phyloP scores from a whole-genome alignment of 2,888 invertebrate species.

The Carterocephalus palaemon region DNA sequence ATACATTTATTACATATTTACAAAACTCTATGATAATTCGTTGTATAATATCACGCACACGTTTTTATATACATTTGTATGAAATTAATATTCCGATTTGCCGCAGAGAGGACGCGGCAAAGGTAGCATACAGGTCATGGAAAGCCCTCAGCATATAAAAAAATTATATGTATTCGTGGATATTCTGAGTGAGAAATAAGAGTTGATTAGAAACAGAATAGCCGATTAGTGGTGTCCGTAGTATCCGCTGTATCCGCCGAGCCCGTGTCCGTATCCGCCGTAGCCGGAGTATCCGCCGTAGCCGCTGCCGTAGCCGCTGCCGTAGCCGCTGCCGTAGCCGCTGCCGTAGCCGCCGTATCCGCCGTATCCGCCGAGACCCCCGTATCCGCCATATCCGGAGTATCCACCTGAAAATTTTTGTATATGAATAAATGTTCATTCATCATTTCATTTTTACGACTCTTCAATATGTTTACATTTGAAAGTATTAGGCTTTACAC shows the following conservation, averaged over 20 bases:
- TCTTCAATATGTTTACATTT: too few species aligned
- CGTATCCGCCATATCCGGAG: conserved; percentile 46
- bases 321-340: conserved; percentile 25
- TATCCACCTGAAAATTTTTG: too few species aligned
- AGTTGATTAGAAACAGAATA: background rate
- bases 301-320: conserved; percentile 34
- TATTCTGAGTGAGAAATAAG: conserved; percentile 5
- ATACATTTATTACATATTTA: conserved; percentile 50
- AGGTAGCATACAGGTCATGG: too few species aligned
- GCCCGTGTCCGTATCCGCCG: conserved; percentile 42
- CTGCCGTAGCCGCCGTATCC: conserved; percentile 40
- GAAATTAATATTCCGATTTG: conserved; percentile 23
- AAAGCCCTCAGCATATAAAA: conserved; percentile 11
- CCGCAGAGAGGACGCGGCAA: too few species aligned
- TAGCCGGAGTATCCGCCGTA: conserved; percentile 33
- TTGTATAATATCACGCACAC: conserved; percentile 36
- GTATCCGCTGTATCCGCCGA: conserved; percentile 31
- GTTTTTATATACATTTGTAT: conserved; percentile 29
- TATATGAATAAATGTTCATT: too few species aligned
- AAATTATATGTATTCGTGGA: background rate
- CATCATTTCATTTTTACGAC: too few species aligned
- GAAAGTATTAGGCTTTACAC: too few species aligned
- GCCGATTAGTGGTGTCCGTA: conserved; percentile 49
- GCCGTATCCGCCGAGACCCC: conserved; percentile 41
- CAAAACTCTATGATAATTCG: conserved; percentile 46